Percentiles rank a stretch among this genome's conserved stretches.
phyloP scores from a whole-genome alignment of 2,113 vertebrate genomes.

The human (Homo sapiens) region GRCh38 chr18:73206501-73207000 shows the following conservation, averaged over 20 bases:
- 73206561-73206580: background rate
- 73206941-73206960: too few relatives aligned
- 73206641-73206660: accelerated
- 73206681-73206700: background rate
- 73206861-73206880: background rate
- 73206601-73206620: background rate
- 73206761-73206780: background rate
- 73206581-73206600: background rate
- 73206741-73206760: background rate
- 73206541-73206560: background rate
- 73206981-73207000: too few relatives aligned
- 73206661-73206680: too few relatives aligned
- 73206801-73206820: background rate
- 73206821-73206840: background rate
- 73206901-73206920: background rate
- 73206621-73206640: background rate
- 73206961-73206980: too few relatives aligned
- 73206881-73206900: background rate
- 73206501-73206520: background rate
- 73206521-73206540: background rate
- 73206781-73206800: background rate
- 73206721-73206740: background rate
- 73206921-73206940: background rate
- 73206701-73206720: accelerated
- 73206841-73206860: background rate